Conservation (phyloP, 2,888 invertebrate species). For the Tipula lateralis region DNA sequence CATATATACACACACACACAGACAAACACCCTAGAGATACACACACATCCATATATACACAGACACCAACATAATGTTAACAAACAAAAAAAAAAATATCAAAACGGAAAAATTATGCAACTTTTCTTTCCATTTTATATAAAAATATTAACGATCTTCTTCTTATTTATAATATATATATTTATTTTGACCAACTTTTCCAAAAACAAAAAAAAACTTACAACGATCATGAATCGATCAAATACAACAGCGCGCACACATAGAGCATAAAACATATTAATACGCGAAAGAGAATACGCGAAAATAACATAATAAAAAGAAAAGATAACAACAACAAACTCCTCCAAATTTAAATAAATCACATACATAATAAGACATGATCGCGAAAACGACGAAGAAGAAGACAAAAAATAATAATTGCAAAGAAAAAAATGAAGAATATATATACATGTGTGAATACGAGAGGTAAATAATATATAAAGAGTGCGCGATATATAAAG, state of each 20-base stretch:
- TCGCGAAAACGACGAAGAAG: background rate
- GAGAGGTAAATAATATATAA: background rate
- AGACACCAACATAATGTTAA: background rate
- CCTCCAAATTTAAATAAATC: background rate
- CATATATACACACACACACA: background rate
- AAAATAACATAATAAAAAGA: background rate
- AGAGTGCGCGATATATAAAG: background rate
- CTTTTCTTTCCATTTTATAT: background rate
- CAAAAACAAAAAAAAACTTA: background rate
- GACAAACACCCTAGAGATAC: background rate
- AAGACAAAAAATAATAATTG: background rate
- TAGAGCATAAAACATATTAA: background rate
- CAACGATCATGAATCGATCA: conserved; percentile 7
- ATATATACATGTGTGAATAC: background rate
- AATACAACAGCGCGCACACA: background rate
- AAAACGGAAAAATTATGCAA: conserved; percentile 24
- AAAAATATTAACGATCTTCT: background rate
- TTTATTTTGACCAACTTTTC: conserved; percentile 20
- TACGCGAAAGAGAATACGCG: background rate
- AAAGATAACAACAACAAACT: background rate
- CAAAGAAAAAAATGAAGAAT: background rate
- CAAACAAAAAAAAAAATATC: background rate
- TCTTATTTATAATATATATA: background rate
- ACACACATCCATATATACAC: background rate
- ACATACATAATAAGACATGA: conserved; percentile 5